These are phyloP conservation scores for Leptopilina syphax DNA, from an alignment of 2,888 invertebrate genomes.

Conservation along the genomic window DNA sequence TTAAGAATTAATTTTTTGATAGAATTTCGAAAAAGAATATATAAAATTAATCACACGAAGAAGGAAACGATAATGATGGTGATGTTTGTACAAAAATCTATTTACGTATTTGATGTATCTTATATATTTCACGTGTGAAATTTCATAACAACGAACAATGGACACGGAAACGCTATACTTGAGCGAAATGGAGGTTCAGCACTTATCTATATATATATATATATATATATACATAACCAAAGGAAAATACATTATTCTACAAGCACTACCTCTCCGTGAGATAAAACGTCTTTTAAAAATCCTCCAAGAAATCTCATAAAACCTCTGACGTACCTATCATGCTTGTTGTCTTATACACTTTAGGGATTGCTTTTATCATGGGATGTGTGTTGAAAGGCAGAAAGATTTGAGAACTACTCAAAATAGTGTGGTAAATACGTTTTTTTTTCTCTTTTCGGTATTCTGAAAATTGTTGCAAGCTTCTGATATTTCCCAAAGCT, in stretches of 20 bases:
- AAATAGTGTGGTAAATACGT: too few relatives aligned
- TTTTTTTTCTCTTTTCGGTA: too few relatives aligned
- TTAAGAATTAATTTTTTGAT: too few relatives aligned
- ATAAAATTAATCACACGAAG: too few relatives aligned
- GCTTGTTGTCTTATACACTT: neutral
- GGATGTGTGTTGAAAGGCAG: too few relatives aligned
- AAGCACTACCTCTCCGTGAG: neutral
- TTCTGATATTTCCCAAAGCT: too few relatives aligned
- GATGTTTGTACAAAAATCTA: neutral
- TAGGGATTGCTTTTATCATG: neutral
- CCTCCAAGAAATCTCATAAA: constrained; percentile 18
- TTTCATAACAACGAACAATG: constrained; percentile 18
- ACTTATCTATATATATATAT: neutral
- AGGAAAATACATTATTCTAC: constrained; percentile 27
- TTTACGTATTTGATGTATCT: neutral
- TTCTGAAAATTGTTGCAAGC: too few relatives aligned
- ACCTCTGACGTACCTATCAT: constrained; percentile 7
- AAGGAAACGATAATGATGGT: neutral
- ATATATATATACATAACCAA: neutral
- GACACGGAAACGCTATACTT: neutral
- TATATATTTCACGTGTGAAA: constrained; percentile 9
- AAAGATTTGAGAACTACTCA: too few relatives aligned
- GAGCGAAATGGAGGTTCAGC: constrained; percentile 5
- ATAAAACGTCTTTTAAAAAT: constrained; percentile 13
- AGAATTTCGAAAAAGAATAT: neutral